A percentile compares a stretch with the other conserved stretches of the same genome.
Conservation (phyloP, 2,888 invertebrate genomes). For the Ptilodon capucinus region DNA sequence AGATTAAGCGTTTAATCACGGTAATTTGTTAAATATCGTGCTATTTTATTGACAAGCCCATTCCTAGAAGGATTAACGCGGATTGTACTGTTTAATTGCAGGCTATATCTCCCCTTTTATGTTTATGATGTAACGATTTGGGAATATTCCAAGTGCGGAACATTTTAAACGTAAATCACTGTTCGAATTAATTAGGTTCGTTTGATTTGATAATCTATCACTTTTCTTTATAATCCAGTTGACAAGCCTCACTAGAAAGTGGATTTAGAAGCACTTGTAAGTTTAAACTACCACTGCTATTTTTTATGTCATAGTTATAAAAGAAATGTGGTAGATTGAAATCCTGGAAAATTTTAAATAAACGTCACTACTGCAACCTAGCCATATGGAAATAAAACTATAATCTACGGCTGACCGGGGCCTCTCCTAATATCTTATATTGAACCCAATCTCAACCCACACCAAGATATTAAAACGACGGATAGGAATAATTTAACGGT, state of each 20-base stretch:
- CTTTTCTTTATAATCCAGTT: too few relatives aligned
- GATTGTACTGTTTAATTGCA: background rate
- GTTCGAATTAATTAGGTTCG: background rate
- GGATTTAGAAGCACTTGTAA: too few relatives aligned
- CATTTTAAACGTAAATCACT: background rate
- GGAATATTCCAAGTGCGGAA: background rate
- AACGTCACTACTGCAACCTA: too few relatives aligned
- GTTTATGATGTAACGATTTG: background rate
- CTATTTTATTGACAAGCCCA: background rate
- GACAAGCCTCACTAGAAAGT: too few relatives aligned
- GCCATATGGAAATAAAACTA: too few relatives aligned
- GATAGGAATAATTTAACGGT: background rate
- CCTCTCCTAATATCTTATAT: background rate
- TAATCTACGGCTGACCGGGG: background rate
- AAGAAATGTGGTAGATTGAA: too few relatives aligned
- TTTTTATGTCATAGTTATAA: too few relatives aligned
- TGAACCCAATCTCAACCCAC: background rate
- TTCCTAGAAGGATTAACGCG: background rate
- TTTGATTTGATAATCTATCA: background rate
- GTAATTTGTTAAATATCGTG: background rate
- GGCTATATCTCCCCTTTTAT: background rate
- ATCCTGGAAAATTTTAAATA: too few relatives aligned
- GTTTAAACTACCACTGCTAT: too few relatives aligned
- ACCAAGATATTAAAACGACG: background rate
- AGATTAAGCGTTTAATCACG: background rate